Percentiles rank a stretch among this genome's conserved stretches.
Conservation (phyloP, 2,888 invertebrate genomes). For the Sarcophaga rosellei region DNA sequence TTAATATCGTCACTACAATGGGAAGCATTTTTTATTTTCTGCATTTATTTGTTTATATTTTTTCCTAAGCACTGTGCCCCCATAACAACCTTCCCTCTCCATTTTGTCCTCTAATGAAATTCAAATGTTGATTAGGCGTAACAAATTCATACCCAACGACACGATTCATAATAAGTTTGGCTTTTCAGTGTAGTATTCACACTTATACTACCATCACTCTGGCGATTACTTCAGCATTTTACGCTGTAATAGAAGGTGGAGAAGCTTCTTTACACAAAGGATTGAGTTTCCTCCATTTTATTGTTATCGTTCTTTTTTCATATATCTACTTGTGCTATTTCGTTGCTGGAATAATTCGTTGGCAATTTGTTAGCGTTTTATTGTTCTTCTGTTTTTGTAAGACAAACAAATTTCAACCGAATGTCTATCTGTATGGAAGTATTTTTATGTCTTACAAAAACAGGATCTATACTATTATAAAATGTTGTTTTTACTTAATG, state of each 20-base stretch:
- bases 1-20: conserved; percentile 34
- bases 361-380: no score
- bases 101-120: conserved; percentile 60
- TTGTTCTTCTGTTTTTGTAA: no score
- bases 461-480: no score
- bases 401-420: no score
- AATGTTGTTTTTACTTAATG: no score
- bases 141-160: conserved; percentile 47
- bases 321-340: neutral
- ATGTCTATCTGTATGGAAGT: no score
- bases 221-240: neutral
- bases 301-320: neutral
- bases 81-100: conserved; percentile 26
- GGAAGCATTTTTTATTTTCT: neutral
- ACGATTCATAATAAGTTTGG: conserved; percentile 7
- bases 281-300: no score
- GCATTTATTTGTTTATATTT: neutral
- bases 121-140: conserved; percentile 65
- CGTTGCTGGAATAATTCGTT: neutral
- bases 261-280: conserved; percentile 11
- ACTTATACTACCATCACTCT: neutral
- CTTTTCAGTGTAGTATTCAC: neutral
- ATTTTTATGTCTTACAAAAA: no score
- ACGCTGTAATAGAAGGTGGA: conserved; percentile 13
- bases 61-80: conserved; percentile 44